phyloP scores from a whole-genome alignment of 1,140 invertebrate genomes.

The Zaprionus ghesquierei region DNA sequence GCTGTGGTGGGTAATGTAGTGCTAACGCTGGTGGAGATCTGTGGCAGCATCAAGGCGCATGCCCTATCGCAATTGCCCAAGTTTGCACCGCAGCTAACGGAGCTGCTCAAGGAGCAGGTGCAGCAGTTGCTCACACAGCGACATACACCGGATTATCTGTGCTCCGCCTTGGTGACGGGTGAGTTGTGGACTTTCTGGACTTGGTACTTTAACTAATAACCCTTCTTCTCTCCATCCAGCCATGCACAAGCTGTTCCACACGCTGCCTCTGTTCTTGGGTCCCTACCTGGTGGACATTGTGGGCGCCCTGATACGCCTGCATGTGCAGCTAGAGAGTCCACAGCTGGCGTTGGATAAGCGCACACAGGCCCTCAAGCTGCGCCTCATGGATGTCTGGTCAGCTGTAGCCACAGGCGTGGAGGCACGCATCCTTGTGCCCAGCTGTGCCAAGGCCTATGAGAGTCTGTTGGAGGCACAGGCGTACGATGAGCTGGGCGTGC shows the following conservation, averaged over 20 bases:
- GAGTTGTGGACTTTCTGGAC: slow-evolving; percentile 8
- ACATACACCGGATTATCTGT: slow-evolving; percentile 84
- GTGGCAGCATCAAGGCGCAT: slow-evolving; percentile 88
- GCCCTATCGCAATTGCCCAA: slow-evolving; percentile 88
- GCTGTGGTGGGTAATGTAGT: slow-evolving; percentile 89
- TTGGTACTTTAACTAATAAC: background rate
- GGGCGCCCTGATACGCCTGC: slow-evolving; percentile 83
- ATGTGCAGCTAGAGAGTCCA: slow-evolving; percentile 54
- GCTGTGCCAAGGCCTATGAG: slow-evolving; percentile 87
- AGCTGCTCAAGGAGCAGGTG: slow-evolving; percentile 84
- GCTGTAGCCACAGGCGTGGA: slow-evolving; percentile 88
- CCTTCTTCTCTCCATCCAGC: slow-evolving; percentile 61
- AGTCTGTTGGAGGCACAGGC: slow-evolving; percentile 85
- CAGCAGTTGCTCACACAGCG: slow-evolving; percentile 82
- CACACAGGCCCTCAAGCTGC: slow-evolving; percentile 84
- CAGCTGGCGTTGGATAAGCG: slow-evolving; percentile 82
- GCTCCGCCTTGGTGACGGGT: slow-evolving; percentile 87
- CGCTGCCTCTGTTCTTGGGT: slow-evolving; percentile 90
- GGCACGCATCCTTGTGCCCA: slow-evolving; percentile 89
- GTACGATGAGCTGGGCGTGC: slow-evolving; percentile 86
- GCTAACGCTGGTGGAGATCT: slow-evolving; percentile 92
- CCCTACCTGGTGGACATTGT: slow-evolving; percentile 92
- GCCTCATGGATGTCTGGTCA: slow-evolving; percentile 86
- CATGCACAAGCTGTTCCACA: slow-evolving; percentile 91
- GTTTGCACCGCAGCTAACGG: slow-evolving; percentile 91